These are phyloP conservation scores for Eupithecia subfuscata DNA, from an alignment of 2,888 invertebrate genomes.

Conservation along the genomic window DNA sequence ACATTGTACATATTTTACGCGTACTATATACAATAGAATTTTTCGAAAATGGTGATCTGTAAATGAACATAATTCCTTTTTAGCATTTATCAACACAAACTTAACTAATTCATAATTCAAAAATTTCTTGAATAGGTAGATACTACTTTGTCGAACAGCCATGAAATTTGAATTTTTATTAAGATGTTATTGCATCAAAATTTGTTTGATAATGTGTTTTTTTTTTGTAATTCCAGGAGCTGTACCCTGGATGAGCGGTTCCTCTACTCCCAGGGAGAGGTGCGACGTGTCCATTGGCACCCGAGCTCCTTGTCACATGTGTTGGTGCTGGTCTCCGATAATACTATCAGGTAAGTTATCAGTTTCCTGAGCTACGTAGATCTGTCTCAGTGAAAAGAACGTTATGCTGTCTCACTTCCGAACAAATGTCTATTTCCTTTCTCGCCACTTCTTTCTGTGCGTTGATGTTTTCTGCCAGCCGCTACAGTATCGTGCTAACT, in stretches of 20 bases:
- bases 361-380: not conserved
- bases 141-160: not conserved
- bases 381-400: not conserved
- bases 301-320: conserved; percentile 93
- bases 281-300: conserved; percentile 93
- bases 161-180: not conserved
- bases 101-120: not conserved
- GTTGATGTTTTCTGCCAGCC: not conserved
- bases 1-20: not conserved
- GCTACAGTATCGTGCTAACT: not conserved
- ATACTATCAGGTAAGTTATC: conserved; percentile 88
- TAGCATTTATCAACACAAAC: not conserved
- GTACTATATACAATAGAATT: not conserved
- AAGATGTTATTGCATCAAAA: not conserved
- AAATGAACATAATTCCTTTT: no score
- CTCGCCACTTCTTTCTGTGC: not conserved
- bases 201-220: not conserved
- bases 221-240: conserved; percentile 83
- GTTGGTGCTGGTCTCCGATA: conserved; percentile 92
- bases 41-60: no score
- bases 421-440: not conserved
- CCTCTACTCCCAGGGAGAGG: conserved; percentile 87
- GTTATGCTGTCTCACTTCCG: not conserved
- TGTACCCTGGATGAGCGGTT: conserved; percentile 89
- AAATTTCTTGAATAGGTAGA: not conserved